Percentiles rank a stretch among this genome's conserved stretches.
These are phyloP conservation scores for Gobio occitaniae DNA, from an alignment of 2,797 vertebrate genomes.

Conservation along the genomic window DNA sequence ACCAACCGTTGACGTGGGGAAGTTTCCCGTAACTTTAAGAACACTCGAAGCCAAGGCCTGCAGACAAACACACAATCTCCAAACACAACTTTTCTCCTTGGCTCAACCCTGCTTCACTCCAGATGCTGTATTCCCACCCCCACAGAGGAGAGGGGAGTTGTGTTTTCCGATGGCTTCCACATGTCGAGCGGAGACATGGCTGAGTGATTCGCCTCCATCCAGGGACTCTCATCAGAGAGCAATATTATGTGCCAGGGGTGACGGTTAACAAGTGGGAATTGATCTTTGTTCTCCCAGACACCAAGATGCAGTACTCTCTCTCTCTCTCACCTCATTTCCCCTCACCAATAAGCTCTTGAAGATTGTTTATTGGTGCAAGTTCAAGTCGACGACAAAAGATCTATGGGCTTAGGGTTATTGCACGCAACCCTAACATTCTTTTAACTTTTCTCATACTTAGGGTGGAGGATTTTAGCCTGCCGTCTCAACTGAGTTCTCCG, in stretches of 20 bases:
- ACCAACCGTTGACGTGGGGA: conserved; percentile 13
- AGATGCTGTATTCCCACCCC: conserved; percentile 44
- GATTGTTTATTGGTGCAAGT: conserved; percentile 9
- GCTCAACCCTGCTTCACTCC: conserved; percentile 22
- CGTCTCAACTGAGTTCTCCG: background rate
- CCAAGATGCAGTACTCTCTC: background rate
- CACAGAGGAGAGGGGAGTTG: conserved; percentile 33
- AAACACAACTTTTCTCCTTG: conserved; percentile 14
- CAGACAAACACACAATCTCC: conserved; percentile 29
- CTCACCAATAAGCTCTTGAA: conserved; percentile 29
- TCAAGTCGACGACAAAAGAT: background rate
- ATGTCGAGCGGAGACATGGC: conserved; percentile 50
- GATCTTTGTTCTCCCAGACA: conserved; percentile 29
- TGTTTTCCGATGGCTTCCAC: conserved; percentile 52
- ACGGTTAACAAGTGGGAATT: conserved; percentile 40
- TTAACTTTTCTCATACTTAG: background rate
- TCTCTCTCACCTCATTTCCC: conserved; percentile 26
- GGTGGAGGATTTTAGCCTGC: background rate
- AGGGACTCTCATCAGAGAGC: conserved; percentile 16
- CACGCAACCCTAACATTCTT: conserved; percentile 16
- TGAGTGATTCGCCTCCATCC: conserved; percentile 27
- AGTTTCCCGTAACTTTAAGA: conserved; percentile 23
- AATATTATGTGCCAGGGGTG: conserved; percentile 45
- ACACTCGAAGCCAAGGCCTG: background rate
- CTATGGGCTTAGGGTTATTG: conserved; percentile 9